Evolutionary conservation across 2,888 invertebrate genomes (phyloP), one percentile per base, ranked within the genome.

Genomic region (Brachyptera putata): DNA sequence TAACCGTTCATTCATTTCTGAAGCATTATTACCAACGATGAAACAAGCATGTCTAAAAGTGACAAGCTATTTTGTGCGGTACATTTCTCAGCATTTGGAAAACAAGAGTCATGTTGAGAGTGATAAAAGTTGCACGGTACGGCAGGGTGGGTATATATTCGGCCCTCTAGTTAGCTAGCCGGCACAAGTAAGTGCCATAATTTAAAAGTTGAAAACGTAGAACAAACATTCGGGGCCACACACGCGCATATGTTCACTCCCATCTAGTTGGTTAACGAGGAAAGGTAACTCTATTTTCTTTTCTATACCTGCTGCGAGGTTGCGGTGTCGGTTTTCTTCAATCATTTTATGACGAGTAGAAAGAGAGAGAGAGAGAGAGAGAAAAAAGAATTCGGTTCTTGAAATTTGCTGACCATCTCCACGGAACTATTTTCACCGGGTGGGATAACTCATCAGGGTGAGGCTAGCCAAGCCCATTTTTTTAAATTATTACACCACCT

Each of bases 141-240:
- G n/a, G n/a, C n/a, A n/a, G n/a, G n/a, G n/a, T n/a, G n/a, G n/a
- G n/a, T n/a, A n/a, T n/a, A n/a, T n/a, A n/a, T n/a, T n/a, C n/a
- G n/a, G n/a, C n/a, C n/a, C n/a, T n/a, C n/a, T n/a, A 5, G 30
- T 30, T 30, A 30, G 30, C 30, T 11, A 30, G 7, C 7, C 30
- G 11, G 30, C 30, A 11, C 7, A 30, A 5, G 5, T 7, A 30
- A 30, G 30, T 30, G 30, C 30, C 30, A 30, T 30, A 5, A 30
- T 30, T 30, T 5, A 30, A 30, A 30, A 30, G 30, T 30, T 5
- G 11, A 30, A 43, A 43, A 16, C 43, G 43, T 18, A 43, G 43
- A 43, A 43, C 43, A 43, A 43, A 43, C 43, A 43, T 43, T 43
- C 21, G 43, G 43, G 43, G 43, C 43, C 43, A 43, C 43, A 43